Percentiles rank a stretch among this genome's conserved stretches.
Conservation (phyloP, 2,113 vertebrate genomes). For the Bubo blakistoni region DNA sequence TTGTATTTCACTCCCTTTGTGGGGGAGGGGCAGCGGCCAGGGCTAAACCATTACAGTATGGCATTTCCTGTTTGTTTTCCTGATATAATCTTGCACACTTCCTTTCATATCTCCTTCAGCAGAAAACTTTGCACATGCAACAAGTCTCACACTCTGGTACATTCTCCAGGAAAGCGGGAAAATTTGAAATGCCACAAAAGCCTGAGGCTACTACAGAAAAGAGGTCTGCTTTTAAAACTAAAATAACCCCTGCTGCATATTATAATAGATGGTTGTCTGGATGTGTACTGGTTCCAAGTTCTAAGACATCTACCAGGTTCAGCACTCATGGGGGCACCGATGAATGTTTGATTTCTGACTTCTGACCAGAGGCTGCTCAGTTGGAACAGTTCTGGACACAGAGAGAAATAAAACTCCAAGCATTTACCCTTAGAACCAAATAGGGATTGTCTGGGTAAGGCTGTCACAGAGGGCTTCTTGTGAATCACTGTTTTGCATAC, state of each 20-base stretch:
- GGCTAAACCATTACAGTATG: too few relatives aligned
- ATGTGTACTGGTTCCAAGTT: neutral
- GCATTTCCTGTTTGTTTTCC: neutral
- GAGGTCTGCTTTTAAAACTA: neutral
- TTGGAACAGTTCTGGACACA: neutral
- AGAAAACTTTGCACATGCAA: neutral
- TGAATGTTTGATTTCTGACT: neutral
- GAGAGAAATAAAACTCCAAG: neutral
- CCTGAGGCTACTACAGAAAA: neutral
- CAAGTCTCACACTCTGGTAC: neutral
- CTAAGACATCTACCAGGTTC: neutral
- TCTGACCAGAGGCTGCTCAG: neutral
- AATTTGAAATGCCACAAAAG: neutral
- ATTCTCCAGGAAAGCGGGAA: neutral
- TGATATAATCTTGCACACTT: neutral
- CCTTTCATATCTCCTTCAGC: neutral
- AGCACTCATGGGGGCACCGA: accelerated
- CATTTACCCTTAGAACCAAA: neutral
- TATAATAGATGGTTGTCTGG: neutral
- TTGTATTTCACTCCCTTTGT: too few relatives aligned
- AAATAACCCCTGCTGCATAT: neutral
- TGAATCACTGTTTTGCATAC: neutral
- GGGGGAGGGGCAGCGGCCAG: too few relatives aligned
- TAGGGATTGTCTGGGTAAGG: neutral
- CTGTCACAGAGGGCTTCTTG: neutral